Percentiles rank a stretch among this genome's conserved stretches.
phyloP scores from a whole-genome alignment of 2,888 invertebrate genomes.

The Strigamia transsilvanica region DNA sequence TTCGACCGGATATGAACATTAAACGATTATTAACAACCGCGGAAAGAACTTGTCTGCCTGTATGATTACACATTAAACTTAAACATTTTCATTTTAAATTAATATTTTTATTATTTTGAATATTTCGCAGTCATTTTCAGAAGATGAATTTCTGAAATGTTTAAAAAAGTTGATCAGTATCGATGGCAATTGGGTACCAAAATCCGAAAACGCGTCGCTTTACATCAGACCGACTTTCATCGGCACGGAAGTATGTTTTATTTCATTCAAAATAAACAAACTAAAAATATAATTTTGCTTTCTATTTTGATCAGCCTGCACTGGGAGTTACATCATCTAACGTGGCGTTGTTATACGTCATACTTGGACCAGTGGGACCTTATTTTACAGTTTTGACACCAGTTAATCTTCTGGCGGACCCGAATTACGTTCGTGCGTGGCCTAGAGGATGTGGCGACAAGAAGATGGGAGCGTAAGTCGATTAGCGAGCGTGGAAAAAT shows the following conservation, averaged over 20 bases:
- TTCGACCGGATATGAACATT: slow-evolving; percentile 96
- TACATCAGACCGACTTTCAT: slow-evolving; percentile 97
- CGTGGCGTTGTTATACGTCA: slow-evolving; percentile 88
- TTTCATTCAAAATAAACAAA: neutral
- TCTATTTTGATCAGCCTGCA: slow-evolving; percentile 74
- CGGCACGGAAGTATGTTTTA: slow-evolving; percentile 86
- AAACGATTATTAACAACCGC: slow-evolving; percentile 89
- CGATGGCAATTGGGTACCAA: slow-evolving; percentile 98
- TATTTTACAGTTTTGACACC: slow-evolving; percentile 82
- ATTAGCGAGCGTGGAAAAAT: neutral
- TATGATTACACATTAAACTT: too few species aligned
- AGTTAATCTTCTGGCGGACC: slow-evolving; percentile 91
- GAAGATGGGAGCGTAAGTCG: slow-evolving; percentile 92
- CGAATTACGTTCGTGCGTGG: slow-evolving; percentile 79
- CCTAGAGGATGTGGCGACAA: slow-evolving; percentile 90
- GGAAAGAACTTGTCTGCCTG: slow-evolving; percentile 82
- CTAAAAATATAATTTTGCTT: neutral
- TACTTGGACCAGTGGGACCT: slow-evolving; percentile 90
- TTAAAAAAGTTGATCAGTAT: slow-evolving; percentile 84
- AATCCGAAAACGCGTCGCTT: slow-evolving; percentile 85
- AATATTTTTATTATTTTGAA: neutral
- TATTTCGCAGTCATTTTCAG: slow-evolving; percentile 75
- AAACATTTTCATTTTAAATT: neutral
- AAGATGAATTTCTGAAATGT: slow-evolving; percentile 84
- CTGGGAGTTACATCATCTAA: slow-evolving; percentile 88